Conservation (phyloP, 2,113 vertebrate genomes). For the Macrotis lagotis region DNA sequence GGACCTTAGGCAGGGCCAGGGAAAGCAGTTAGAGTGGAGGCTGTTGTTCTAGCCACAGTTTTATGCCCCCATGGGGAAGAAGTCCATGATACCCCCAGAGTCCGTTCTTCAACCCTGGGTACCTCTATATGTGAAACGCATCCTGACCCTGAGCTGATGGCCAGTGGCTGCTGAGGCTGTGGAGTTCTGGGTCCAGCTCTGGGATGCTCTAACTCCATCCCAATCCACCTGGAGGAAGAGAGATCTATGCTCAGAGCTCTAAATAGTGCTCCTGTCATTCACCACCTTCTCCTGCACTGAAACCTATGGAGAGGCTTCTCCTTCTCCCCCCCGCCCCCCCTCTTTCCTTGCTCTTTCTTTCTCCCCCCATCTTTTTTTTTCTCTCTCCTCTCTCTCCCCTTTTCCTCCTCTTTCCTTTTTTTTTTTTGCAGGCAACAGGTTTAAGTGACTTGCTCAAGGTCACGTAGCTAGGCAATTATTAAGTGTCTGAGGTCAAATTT, state of each 20-base stretch:
- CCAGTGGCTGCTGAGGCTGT: not conserved
- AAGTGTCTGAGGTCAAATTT: too few species aligned
- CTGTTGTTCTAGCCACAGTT: not conserved
- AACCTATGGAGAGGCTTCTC: accelerated
- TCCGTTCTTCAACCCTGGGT: not conserved
- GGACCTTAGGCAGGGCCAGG: not conserved
- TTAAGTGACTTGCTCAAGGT: too few species aligned
- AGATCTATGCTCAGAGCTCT: not conserved
- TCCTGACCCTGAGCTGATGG: constrained; percentile 61
- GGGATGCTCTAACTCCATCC: not conserved
- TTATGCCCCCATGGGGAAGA: not conserved
- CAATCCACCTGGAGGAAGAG: constrained; percentile 65
- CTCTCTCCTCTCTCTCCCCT: too few species aligned
- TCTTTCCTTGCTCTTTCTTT: too few species aligned
- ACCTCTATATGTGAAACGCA: constrained; percentile 82
- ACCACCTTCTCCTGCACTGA: not conserved
- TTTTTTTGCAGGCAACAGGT: too few species aligned
- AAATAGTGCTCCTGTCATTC: not conserved
- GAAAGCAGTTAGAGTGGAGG: not conserved
- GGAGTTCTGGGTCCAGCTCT: not conserved
- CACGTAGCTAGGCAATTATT: too few species aligned
- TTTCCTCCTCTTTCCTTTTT: too few species aligned
- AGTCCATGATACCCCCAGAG: not conserved
- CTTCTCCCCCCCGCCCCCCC: too few species aligned
- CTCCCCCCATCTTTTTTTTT: too few species aligned